phyloP scores from a whole-genome alignment of 2,888 invertebrate species.

The Philonicus albiceps region DNA sequence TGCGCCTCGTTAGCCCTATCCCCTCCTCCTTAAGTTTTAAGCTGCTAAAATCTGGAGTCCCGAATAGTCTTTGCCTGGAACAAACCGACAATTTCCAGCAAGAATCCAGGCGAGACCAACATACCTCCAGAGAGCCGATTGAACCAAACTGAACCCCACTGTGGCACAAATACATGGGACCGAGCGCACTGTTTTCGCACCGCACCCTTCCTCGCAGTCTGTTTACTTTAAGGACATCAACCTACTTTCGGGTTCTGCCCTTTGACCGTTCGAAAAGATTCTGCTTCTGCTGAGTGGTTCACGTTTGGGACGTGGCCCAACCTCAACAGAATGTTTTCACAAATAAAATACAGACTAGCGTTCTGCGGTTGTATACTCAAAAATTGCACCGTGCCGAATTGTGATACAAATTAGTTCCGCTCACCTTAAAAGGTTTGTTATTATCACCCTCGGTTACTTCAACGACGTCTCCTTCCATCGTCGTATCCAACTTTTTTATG shows the following conservation, averaged over 20 bases:
- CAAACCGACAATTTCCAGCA: not conserved
- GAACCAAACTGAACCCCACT: not conserved
- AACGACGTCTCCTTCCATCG: not conserved
- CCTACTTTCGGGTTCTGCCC: constrained; percentile 3
- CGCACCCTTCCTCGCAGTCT: constrained; percentile 20
- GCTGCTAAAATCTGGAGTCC: not conserved
- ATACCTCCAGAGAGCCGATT: not conserved
- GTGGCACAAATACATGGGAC: not conserved
- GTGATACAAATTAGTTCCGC: not conserved
- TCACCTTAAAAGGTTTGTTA: constrained; percentile 45
- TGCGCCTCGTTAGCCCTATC: not conserved
- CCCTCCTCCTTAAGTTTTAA: no score
- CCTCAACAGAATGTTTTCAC: not conserved
- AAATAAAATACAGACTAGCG: not conserved
- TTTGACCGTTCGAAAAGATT: constrained; percentile 5
- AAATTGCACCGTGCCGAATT: not conserved
- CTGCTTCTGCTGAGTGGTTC: not conserved
- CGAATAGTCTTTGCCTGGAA: not conserved
- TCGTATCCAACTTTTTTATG: not conserved
- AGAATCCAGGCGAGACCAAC: not conserved
- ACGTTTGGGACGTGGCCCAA: not conserved
- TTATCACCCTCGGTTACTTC: constrained; percentile 32
- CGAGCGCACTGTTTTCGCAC: not conserved
- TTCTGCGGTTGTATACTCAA: not conserved
- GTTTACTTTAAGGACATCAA: constrained; percentile 32